These are phyloP conservation scores for Podarcis cretensis DNA, from an alignment of 2,113 vertebrate genomes.

Conservation along the genomic window DNA sequence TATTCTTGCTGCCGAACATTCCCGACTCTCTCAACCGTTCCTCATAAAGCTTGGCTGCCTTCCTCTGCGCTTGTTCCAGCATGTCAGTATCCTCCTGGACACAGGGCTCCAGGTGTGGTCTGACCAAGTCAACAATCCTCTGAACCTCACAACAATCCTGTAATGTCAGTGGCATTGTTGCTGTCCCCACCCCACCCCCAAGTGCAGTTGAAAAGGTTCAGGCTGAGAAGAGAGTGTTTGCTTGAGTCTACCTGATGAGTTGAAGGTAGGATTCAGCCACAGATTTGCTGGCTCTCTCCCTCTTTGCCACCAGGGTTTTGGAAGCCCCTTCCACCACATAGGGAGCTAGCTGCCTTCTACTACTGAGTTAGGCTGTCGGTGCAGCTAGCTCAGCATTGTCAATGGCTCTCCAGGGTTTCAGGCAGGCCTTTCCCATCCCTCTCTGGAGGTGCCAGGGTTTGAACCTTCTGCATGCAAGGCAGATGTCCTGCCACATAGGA, in stretches of 20 bases:
- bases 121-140: too few species aligned
- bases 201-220: not conserved
- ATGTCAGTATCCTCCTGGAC: too few species aligned
- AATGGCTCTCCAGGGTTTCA: not conserved
- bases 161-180: not conserved
- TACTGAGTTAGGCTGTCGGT: not conserved
- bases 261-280: not conserved
- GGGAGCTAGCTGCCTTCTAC: not conserved
- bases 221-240: not conserved
- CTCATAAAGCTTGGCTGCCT: too few species aligned
- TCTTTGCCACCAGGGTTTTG: not conserved
- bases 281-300: not conserved
- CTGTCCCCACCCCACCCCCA: not conserved
- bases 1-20: too few species aligned
- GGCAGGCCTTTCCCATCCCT: not conserved
- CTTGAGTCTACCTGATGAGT: not conserved
- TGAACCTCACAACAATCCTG: too few species aligned
- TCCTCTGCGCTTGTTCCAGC: too few species aligned
- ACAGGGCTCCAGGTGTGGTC: too few species aligned
- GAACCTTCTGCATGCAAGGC: not conserved
- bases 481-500: not conserved
- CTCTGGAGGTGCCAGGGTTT: not conserved
- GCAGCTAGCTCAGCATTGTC: not conserved
- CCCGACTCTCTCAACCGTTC: too few species aligned
- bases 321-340: not conserved